Conservation (phyloP, 2,797 vertebrate genomes). For the Malacoctenus gilli region DNA sequence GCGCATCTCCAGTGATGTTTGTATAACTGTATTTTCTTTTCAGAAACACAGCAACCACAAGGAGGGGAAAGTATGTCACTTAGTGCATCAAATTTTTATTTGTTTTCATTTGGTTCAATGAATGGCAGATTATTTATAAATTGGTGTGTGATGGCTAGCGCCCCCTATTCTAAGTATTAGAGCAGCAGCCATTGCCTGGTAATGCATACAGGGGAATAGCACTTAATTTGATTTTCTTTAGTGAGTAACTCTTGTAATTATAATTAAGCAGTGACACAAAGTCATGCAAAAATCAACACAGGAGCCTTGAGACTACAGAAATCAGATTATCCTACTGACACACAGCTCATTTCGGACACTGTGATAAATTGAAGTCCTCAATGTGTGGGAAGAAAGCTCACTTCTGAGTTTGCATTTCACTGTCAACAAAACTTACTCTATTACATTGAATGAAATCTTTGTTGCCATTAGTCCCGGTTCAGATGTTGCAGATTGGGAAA, state of each 20-base stretch:
- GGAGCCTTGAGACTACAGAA: constrained; percentile 9
- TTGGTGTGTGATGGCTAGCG: constrained; percentile 53
- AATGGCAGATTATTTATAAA: constrained; percentile 58
- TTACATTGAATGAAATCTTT: not conserved
- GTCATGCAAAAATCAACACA: constrained; percentile 10
- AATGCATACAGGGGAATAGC: constrained; percentile 58
- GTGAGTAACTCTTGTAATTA: constrained; percentile 5
- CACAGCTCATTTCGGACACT: constrained; percentile 3
- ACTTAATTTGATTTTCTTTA: constrained; percentile 56
- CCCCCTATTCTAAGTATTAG: constrained; percentile 43
- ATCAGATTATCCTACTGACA: constrained; percentile 38
- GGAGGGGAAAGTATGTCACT: constrained; percentile 85
- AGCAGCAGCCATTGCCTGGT: constrained; percentile 39
- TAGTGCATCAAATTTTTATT: constrained; percentile 75
- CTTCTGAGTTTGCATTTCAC: not conserved
- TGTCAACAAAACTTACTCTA: not conserved
- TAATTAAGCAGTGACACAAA: constrained; percentile 9
- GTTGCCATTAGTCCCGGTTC: not conserved
- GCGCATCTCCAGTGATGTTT: constrained; percentile 71
- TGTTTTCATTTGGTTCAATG: constrained; percentile 62
- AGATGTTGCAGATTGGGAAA: not conserved
- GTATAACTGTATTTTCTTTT: constrained; percentile 83
- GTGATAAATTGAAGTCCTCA: not conserved
- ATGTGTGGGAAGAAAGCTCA: not conserved
- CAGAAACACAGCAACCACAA: constrained; percentile 85